These are phyloP conservation scores for Drosophila nigricruria DNA, from an alignment of 2,888 invertebrate genomes.

Conservation along the genomic window DNA sequence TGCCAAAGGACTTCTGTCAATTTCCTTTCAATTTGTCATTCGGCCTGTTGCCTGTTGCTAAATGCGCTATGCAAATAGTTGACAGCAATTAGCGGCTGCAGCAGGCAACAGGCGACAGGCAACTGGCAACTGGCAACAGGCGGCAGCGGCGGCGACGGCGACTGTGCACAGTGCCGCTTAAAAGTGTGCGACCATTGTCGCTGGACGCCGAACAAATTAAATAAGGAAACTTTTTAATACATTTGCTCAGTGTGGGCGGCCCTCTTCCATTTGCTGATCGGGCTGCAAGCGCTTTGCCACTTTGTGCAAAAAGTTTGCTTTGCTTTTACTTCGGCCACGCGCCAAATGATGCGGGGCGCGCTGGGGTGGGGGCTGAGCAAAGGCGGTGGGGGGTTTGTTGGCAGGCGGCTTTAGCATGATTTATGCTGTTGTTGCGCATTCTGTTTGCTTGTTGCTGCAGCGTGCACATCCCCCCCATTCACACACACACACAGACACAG, in stretches of 20 bases:
- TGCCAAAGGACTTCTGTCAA: constrained; percentile 7
- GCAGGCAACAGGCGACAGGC: constrained; percentile 13
- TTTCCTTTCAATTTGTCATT: constrained; percentile 12
- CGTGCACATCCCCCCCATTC: neutral
- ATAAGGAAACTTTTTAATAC: constrained; percentile 76
- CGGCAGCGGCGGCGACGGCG: too few species aligned
- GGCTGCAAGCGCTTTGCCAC: constrained; percentile 38
- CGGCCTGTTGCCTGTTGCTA: constrained; percentile 14
- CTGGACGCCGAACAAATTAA: constrained; percentile 64
- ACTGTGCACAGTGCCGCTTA: constrained; percentile 39
- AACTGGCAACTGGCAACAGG: constrained; percentile 19
- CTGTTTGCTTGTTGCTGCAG: constrained; percentile 62
- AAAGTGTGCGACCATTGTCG: constrained; percentile 41
- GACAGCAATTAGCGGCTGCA: constrained; percentile 66
- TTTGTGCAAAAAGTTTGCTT: constrained; percentile 69
- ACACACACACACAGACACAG: neutral
- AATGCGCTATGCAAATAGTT: constrained; percentile 57
- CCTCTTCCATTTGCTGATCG: constrained; percentile 33
- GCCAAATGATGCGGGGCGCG: constrained; percentile 30
- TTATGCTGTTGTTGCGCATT: constrained; percentile 66
- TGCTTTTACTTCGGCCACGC: constrained; percentile 57
- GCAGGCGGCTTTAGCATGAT: constrained; percentile 61
- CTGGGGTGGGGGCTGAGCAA: neutral
- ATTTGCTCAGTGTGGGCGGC: constrained; percentile 53
- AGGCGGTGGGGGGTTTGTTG: neutral